These are phyloP conservation scores for Drepanosiphum platanoidis DNA, from an alignment of 2,888 invertebrate species.

Conservation along the genomic window DNA sequence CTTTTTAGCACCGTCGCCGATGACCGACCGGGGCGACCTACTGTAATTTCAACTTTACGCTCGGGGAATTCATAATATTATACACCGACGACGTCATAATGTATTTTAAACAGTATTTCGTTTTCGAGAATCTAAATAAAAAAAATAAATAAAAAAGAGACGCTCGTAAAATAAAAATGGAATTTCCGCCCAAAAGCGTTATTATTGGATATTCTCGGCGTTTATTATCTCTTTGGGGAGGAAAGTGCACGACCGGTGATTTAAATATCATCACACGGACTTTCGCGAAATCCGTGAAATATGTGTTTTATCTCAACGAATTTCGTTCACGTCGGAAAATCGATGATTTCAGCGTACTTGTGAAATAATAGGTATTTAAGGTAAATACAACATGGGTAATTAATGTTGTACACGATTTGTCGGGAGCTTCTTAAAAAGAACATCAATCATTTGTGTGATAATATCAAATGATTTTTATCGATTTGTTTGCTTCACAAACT, in stretches of 20 bases:
- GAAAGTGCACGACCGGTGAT: background rate
- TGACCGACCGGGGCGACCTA: slow-evolving; percentile 5
- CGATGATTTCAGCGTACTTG: no score
- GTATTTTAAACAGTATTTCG: slow-evolving; percentile 8
- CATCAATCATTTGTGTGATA: no score
- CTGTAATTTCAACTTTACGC: background rate
- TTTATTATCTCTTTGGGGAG: background rate
- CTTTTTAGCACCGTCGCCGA: slow-evolving; percentile 1
- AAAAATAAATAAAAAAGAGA: background rate
- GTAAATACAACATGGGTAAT: no score
- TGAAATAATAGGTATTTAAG: no score
- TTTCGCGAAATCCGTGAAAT: no score
- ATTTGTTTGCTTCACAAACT: no score
- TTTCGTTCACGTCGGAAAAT: no score
- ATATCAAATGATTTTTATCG: no score
- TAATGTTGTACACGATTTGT: no score
- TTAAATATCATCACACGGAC: no score
- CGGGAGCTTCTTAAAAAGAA: no score
- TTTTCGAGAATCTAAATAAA: background rate
- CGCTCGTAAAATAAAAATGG: background rate
- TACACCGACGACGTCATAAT: background rate
- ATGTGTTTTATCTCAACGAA: no score
- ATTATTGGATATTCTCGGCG: background rate
- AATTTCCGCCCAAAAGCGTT: background rate
- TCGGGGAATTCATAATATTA: background rate